These are phyloP conservation scores for Drosophila sturtevanti DNA, from an alignment of 1,140 invertebrate genomes.

Conservation along the genomic window DNA sequence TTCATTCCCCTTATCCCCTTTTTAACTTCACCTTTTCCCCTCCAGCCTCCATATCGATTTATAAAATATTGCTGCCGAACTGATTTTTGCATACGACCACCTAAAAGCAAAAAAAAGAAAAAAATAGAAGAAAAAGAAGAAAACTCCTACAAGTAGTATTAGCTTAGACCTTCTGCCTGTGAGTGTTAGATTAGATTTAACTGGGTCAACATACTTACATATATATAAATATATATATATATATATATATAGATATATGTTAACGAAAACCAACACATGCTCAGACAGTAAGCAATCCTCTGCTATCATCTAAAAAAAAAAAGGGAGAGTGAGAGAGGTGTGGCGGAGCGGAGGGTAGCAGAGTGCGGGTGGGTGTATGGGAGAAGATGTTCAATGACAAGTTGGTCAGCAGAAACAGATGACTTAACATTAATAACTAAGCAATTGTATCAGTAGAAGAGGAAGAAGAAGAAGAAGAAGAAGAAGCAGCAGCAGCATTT, in stretches of 20 bases:
- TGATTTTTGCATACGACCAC: constrained; percentile 61
- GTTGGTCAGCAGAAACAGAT: constrained; percentile 53
- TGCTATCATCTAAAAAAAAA: not conserved
- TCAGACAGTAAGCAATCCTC: not conserved
- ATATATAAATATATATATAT: not conserved
- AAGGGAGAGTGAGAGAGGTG: too few species aligned
- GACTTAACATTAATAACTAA: constrained; percentile 73
- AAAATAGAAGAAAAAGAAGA: not conserved
- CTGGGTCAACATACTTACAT: constrained; percentile 48
- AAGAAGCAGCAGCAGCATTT: constrained; percentile 33
- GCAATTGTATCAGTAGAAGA: constrained; percentile 64
- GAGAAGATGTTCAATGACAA: constrained; percentile 28
- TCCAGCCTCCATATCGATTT: constrained; percentile 20
- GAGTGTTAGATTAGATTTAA: constrained; percentile 59
- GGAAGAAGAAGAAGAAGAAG: not conserved
- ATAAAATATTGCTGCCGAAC: constrained; percentile 68
- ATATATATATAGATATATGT: too few species aligned
- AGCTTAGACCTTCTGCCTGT: constrained; percentile 24
- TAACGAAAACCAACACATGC: constrained; percentile 12
- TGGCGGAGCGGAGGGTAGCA: too few species aligned
- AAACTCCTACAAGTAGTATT: not conserved
- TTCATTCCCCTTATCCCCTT: not conserved
- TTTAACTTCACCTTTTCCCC: not conserved
- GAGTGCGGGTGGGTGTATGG: not conserved
- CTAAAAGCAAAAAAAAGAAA: not conserved